Conservation (phyloP, 2,113 vertebrate species). For the Myrmophylax atrothorax region DNA sequence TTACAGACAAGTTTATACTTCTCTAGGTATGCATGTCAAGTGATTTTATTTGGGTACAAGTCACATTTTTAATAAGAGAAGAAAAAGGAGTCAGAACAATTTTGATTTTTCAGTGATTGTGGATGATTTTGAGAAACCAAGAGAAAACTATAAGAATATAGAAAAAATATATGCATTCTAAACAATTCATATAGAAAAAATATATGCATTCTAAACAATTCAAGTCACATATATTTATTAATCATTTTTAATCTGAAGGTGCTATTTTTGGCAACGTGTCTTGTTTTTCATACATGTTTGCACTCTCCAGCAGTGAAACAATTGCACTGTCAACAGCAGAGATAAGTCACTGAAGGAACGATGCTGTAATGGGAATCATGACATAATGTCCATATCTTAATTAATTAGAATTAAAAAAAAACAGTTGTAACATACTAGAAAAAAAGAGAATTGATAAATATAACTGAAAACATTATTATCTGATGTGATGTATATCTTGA, state of each 20-base stretch:
- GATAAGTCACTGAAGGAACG: not conserved
- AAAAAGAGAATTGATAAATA: not conserved
- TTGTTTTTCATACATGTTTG: not conserved
- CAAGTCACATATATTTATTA: not conserved
- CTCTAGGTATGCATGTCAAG: not conserved
- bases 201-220: not conserved
- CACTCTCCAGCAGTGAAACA: not conserved
- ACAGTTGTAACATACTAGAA: not conserved
- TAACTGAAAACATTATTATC: not conserved
- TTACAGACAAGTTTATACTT: not conserved
- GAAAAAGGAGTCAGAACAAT: not conserved
- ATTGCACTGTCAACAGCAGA: not conserved
- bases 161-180: not conserved
- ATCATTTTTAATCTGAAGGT: not conserved
- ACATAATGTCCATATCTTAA: not conserved
- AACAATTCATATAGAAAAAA: not conserved
- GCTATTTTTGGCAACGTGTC: not conserved
- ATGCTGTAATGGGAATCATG: not conserved
- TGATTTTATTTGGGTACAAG: not conserved
- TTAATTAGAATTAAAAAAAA: slow-evolving; percentile 2
- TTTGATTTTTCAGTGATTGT: not conserved
- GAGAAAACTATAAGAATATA: not conserved
- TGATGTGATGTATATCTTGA: not conserved
- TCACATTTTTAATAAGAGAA: not conserved
- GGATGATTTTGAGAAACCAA: not conserved